Evolutionary conservation across 2,888 invertebrate genomes (phyloP), one percentile per base, ranked within the genome.

Genomic region (Xylota segnis): DNA sequence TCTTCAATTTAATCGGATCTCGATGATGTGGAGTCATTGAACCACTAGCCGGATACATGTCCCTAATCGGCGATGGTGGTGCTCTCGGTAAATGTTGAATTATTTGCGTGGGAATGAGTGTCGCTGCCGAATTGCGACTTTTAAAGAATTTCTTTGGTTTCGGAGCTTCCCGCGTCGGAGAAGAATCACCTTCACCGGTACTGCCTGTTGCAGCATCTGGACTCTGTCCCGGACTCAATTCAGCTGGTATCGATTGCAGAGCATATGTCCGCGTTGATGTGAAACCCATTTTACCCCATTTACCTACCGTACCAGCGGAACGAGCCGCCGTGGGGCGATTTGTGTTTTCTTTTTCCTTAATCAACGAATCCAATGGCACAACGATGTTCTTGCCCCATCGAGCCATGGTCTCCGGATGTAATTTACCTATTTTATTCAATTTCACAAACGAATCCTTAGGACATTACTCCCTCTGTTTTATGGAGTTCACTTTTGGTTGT

Each of bases 271-370:
- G 94, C 87, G 97, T 96, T 4, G 97, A 97, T 27, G 98, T 98
- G 92, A 97, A 98, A 87, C 97, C 97, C 90, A 97, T 97, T 92
- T 97, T 97, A 88, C 98, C 98, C 97, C 98, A 98, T 94, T 97
- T 97, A 89, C 98, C 98, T 88, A 98, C 96, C 37, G 97, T 97
- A 87, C 97, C 98, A 88, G 97, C 96, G 34, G 97, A 97, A 88
- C 97, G 95, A 66, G 97, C 96, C 72, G 97, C 97, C 68, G 97
- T 95, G 7, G 97, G 97, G 89, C 96, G 96, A 92, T 97, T 97
- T 91, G 96, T 96, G 91, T 96, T 97, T 90, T 96, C 95, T 88
- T 92, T 92, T 91, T 96, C 94, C 90, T 94, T 94, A 91, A 94
- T 94, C 81, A 95, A 93, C 90, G 94, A 94, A 89, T 95, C 95